Evolutionary conservation across 2,888 invertebrate genomes (phyloP).

Genomic region (Antheraea yamamai): DNA sequence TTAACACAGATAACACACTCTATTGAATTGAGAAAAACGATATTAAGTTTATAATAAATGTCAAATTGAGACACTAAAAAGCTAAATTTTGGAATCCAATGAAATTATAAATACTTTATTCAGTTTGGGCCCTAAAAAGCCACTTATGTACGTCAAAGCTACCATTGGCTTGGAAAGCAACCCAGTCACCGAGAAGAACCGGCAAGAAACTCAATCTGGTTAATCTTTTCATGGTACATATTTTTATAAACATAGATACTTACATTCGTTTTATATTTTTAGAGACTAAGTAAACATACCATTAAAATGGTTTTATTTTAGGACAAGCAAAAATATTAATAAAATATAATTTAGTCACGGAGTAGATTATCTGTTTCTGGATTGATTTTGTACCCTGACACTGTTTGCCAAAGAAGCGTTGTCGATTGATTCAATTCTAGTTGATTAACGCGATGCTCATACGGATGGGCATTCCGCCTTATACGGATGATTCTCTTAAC

Average conservation of each 20-base stretch:
- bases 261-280: neutral
- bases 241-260: no score
- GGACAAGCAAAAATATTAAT: neutral
- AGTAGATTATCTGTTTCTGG: conserved; percentile 15
- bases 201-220: no score
- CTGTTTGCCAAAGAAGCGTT: conserved; percentile 41
- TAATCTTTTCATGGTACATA: no score
- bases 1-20: conserved; percentile 14
- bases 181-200: no score
- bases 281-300: neutral
- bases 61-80: neutral
- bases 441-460: conserved; percentile 38
- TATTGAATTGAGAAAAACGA: neutral
- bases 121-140: no score
- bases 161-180: no score
- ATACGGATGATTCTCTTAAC: conserved; percentile 18
- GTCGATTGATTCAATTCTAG: conserved; percentile 40
- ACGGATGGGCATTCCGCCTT: conserved; percentile 24
- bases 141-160: no score
- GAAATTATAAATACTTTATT: no score
- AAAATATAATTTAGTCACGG: neutral
- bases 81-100: neutral
- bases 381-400: conserved; percentile 30
- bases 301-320: neutral
- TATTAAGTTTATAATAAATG: neutral